Percentiles rank a stretch among this genome's conserved stretches.
Evolutionary conservation across 2,888 invertebrate genomes (phyloP).

Genomic region (Oscheius sp.): DNA sequence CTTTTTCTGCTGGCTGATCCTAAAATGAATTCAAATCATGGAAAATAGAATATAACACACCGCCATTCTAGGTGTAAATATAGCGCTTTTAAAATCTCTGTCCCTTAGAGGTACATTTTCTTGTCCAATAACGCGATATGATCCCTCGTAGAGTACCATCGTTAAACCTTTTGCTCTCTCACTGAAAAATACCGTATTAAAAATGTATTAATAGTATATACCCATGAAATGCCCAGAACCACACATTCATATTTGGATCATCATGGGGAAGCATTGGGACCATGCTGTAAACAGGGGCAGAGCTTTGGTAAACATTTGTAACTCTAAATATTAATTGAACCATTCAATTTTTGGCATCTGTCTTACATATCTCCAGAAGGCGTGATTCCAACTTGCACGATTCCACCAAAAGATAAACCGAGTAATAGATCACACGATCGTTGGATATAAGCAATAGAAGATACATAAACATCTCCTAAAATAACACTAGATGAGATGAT

Average conservation of each 20-base stretch:
- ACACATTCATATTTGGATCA: conserved; percentile 32
- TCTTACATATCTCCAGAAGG: conserved; percentile 23
- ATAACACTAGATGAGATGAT: conserved; percentile 1
- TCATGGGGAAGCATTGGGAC: conserved; percentile 30
- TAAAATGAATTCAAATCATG: neutral
- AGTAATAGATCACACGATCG: conserved; percentile 28
- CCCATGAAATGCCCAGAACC: conserved; percentile 27
- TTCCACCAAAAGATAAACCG: conserved; percentile 35
- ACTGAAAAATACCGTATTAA: conserved; percentile 10
- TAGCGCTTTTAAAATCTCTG: conserved; percentile 8
- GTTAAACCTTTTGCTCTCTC: neutral
- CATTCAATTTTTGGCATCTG: no score
- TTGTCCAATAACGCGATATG: conserved; percentile 1
- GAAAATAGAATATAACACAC: neutral
- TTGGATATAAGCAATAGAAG: conserved; percentile 24
- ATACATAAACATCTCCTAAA: conserved; percentile 28
- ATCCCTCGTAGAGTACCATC: conserved; percentile 28
- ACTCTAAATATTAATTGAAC: no score
- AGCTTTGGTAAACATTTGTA: neutral
- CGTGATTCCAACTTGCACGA: conserved; percentile 24
- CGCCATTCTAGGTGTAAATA: conserved; percentile 5
- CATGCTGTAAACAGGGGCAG: conserved; percentile 21
- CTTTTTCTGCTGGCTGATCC: conserved; percentile 3
- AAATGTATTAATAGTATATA: neutral
- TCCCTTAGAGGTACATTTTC: conserved; percentile 18